Conservation (phyloP, 2,888 invertebrate species). For the Papilio demoleus region DNA sequence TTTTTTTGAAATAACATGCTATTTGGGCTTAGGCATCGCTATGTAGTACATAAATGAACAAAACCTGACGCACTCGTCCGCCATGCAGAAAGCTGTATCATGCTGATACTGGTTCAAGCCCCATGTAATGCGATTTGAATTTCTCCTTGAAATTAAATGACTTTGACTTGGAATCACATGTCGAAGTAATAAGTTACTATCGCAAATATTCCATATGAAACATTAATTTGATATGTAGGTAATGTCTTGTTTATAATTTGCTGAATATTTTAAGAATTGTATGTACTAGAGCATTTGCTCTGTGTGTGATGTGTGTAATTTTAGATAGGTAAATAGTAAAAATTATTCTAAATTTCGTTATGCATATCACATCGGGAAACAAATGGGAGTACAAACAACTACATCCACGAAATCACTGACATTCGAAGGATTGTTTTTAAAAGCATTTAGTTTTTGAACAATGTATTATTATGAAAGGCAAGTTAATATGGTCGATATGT, state of each 20-base stretch:
- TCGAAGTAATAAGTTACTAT: background rate
- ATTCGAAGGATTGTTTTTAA: background rate
- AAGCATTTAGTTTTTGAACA: background rate
- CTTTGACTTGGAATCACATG: slow-evolving; percentile 8
- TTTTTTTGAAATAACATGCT: slow-evolving; percentile 75
- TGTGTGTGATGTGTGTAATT: slow-evolving; percentile 20
- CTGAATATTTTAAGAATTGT: slow-evolving; percentile 20
- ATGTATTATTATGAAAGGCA: slow-evolving; percentile 47
- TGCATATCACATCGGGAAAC: background rate
- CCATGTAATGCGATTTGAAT: slow-evolving; percentile 44
- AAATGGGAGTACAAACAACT: slow-evolving; percentile 1
- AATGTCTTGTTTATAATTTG: slow-evolving; percentile 19
- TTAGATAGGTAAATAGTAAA: background rate
- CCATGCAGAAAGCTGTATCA: slow-evolving; percentile 83
- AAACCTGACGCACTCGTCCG: slow-evolving; percentile 78
- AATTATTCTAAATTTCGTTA: too few relatives aligned
- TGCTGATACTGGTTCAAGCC: slow-evolving; percentile 72
- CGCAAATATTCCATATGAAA: slow-evolving; percentile 19
- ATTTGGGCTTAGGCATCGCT: slow-evolving; percentile 80
- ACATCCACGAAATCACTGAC: background rate
- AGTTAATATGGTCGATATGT: slow-evolving; percentile 42
- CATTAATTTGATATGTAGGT: slow-evolving; percentile 2
- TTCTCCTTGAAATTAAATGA: slow-evolving; percentile 36
- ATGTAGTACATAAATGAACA: slow-evolving; percentile 74
- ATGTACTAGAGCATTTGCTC: slow-evolving; percentile 27